Evolutionary conservation across 2,113 vertebrate species (phyloP), one percentile per base, ranked within the genome.

Genomic region (Pampusana beccarii): DNA sequence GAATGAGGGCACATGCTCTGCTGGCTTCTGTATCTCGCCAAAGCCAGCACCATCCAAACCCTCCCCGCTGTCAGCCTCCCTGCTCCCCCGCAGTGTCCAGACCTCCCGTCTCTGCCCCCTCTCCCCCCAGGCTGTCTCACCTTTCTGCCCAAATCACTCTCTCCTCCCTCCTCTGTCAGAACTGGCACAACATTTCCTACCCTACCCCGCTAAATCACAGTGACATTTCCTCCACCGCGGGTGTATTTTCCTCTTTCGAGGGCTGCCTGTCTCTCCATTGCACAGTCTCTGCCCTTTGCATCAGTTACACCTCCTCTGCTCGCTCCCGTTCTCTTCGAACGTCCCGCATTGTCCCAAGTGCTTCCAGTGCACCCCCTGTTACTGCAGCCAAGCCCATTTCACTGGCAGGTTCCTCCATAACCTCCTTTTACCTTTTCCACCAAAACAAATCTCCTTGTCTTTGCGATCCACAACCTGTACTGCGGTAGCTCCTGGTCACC

Each of bases 71-170:
- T 51, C 77, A 62, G 29, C 54, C 79, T 82, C 53, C n/a, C n/a
- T 79, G 81, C 65, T 91, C 33, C 40, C 66, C 57, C 5, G 4
- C 38, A 66, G 10, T 1, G 1, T 33, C 54, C 74, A 86, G 84
- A 70, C 57, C 61, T 92, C 40, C 48, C 79, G 20, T 42, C n/a
- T 60, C 58, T 62, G 42, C 42, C 54, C 20, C 9, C 11, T 74
- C 31, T 78, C 5, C 44, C 72, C 33, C 6, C 10, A 83, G 81
- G 90, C 67, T 83, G n/a, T 83, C 61, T 81, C 72, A 94, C 84
- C 74, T 82, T 93, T 95, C 91, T 40, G 17, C 20, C 89, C 57
- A 89, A 87, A 91, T 93, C 78, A 53, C 20, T 80, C 34, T 72
- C 62, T 90, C 42, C 34, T 86, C 50, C 16, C 9, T 91, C 69